Evolutionary conservation across 2,888 invertebrate genomes (phyloP), one percentile per base, ranked within the genome.

Genomic region (Philonicus albiceps): DNA sequence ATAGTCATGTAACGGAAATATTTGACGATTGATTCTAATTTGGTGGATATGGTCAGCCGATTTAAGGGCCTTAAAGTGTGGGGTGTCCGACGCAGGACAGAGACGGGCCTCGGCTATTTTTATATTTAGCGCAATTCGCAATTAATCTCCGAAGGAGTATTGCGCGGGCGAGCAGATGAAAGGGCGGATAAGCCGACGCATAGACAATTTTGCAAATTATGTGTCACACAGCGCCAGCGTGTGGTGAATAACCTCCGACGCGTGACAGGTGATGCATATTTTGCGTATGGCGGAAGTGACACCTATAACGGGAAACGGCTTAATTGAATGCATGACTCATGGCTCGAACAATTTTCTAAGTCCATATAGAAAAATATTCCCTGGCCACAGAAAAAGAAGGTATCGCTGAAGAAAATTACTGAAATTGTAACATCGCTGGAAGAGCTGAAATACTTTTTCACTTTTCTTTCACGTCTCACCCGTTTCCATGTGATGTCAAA

Each of bases 261-360:
- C 64, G 22, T 76, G 76, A 76, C 76, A 76, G 76, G 37, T 76
- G 74, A 74, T 74, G 74, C 74, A 74, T 74, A 74, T 37, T 74
- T 74, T 19, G 74, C 37, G 40, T 37, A 76, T 76, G 34, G 40
- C 76, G 76, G 76, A 76, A 76, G 37, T 76, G 76, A 76, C 76
- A 40, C 40, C 34, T 22, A 76, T 76, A 40, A 76, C 40, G 76
- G 40, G 11, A 64, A 64, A 11, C 11, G 27, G 8, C 64, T 64
- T 22, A 64, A 64, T 64, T 64, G 22, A 8, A 3, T 2, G 11
- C 11, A 64, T 64, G 64, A 64, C 3, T 64, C 64, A 22, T 22
- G 19, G 0, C 64, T 27, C 64, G 11, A 64, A 64, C 1, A 27
- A 64, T 64, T 64, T 43, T 64, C 64, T 64, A 64, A 27, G 22